Base-by-base conservation (phyloP, 2,888 invertebrate species). In the Acrocera orbiculus region DNA sequence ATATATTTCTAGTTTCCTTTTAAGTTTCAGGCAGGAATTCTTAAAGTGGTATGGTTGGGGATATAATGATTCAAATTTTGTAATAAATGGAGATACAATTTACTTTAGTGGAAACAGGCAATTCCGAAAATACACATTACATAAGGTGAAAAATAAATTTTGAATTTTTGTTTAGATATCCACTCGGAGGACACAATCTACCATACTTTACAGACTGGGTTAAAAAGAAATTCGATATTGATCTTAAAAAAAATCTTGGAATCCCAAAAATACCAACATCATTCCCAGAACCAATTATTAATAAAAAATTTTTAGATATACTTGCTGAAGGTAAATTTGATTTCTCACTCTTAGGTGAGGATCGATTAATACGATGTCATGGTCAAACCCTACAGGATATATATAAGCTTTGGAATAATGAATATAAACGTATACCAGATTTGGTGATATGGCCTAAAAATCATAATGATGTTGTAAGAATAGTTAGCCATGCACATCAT, bases 21-120 rank as follows among this genome's bases (percentile, higher is more conserved):
- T 44, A 35, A 35, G 36, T 65, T 64, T 36, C 64, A 93, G 93
- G 49, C 87, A 92, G 61, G 80, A 90, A 34, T 59, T 86, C 22
- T 64, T 96, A 32, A 95, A 92, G 65, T 96, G 96, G 96, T 92
- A 95, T 63, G 98, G 98, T 15, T 98, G 98, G 98, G 98, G 98
- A n/a, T 98, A 95, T 66, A 82, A 79, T 43, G 95, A 96, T 61
- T 87, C 93, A 0, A 72, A 73, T 58, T 96, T 98, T 58, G 58
- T 68, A 32, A 53, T 81, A 5, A 67, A 73, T 45, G 63, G 75
- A 36, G 67, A 69, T 40, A 63, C 65, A 4, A 59, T 70, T 30
- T 67, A 69, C 41, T 93, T 98, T 54, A 49, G 79, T 76, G 95
- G 95, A 29, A 67, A 77, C 51, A 77, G 86, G 86, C 87, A 56